Percentiles rank a stretch among this genome's conserved stretches.
phyloP scores from a whole-genome alignment of 2,113 vertebrate genomes.

The Menura novaehollandiae region DNA sequence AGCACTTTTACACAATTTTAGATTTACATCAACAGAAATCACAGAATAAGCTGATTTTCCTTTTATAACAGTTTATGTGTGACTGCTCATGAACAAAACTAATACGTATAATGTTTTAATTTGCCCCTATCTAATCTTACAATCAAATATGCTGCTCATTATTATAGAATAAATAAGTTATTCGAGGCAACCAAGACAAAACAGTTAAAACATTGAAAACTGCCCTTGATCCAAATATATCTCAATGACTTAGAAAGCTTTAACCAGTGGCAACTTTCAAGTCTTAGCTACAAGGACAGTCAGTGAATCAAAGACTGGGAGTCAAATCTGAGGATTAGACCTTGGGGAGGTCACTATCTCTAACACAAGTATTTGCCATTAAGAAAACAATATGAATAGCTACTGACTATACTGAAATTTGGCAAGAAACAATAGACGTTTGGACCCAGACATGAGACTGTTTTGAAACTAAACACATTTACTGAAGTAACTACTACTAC shows the following conservation, averaged over 20 bases:
- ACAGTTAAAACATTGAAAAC: background rate
- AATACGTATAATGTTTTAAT: background rate
- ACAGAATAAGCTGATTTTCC: background rate
- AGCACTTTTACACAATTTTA: background rate
- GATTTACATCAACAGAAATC: background rate
- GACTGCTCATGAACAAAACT: background rate
- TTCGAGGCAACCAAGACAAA: background rate
- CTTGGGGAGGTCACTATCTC: background rate
- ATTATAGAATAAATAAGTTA: background rate
- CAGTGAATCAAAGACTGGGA: background rate
- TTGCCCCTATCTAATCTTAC: background rate
- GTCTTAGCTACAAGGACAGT: background rate
- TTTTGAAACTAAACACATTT: background rate
- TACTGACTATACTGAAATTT: background rate
- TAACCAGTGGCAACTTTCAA: background rate
- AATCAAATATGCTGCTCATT: background rate
- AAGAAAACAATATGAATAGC: background rate
- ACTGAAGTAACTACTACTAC: background rate
- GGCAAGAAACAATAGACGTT: background rate
- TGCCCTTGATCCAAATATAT: background rate
- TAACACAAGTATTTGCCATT: background rate
- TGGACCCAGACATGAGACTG: fast-evolving
- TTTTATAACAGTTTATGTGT: background rate
- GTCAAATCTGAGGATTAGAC: background rate
- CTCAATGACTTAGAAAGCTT: background rate